Evolutionary conservation across 92 coral and sea anemone genomes (phyloP).

Genomic region (Blastomussa wellsi): DNA sequence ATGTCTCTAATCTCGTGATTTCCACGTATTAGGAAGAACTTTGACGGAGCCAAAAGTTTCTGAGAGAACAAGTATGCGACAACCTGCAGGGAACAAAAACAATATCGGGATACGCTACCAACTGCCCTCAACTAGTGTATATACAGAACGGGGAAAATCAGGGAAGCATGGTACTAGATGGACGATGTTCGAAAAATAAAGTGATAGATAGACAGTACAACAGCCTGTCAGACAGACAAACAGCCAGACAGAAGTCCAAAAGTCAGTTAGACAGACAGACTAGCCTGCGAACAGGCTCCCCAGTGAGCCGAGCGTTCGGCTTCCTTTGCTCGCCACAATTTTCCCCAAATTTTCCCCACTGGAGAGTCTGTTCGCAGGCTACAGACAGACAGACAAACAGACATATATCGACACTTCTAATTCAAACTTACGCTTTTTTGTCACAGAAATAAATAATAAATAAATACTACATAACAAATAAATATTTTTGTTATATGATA

Average conservation of each 20-base stretch:
- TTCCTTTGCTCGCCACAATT: no score
- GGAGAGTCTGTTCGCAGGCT: no score
- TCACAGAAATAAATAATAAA: no score
- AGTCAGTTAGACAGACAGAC: background rate
- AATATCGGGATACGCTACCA: background rate
- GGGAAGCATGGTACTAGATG: background rate
- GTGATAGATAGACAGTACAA: background rate
- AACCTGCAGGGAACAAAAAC: slow-evolving; percentile 48
- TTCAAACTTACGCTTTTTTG: no score
- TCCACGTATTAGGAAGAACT: slow-evolving; percentile 90
- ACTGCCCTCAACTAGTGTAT: background rate
- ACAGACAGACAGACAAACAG: background rate
- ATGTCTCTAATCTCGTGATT: slow-evolving; percentile 82
- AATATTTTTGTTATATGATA: no score
- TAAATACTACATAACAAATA: no score
- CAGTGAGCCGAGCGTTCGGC: no score
- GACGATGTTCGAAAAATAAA: background rate
- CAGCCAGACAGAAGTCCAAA: background rate
- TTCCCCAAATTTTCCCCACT: no score
- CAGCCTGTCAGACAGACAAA: background rate
- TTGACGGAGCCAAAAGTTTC: slow-evolving; percentile 85
- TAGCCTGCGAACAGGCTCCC: background rate
- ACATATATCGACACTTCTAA: no score
- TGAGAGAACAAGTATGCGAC: slow-evolving; percentile 86
- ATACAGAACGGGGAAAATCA: background rate